Conservation (phyloP, 2,113 vertebrate genomes). For the Tretioscincus oriximinensis region DNA sequence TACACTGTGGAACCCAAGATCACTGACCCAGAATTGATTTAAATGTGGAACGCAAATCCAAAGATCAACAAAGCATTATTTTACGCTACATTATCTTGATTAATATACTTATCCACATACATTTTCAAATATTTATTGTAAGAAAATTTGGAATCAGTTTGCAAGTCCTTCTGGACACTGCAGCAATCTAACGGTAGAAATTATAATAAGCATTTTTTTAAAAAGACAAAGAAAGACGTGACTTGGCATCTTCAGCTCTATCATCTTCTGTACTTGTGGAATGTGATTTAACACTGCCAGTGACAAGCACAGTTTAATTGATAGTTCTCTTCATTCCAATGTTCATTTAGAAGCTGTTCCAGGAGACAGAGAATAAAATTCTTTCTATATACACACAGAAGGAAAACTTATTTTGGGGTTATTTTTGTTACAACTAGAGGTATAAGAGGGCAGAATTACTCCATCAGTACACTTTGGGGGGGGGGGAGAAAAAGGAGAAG, state of each 20-base stretch:
- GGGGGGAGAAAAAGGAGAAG: not conserved
- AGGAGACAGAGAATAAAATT: not conserved
- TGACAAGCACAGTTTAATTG: not conserved
- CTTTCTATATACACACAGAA: not conserved
- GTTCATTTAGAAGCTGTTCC: not conserved
- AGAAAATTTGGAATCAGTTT: not conserved
- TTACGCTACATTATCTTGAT: not conserved
- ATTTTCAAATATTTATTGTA: slow-evolving; percentile 2
- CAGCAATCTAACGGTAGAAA: not conserved
- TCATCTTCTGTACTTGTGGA: not conserved
- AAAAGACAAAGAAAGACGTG: not conserved
- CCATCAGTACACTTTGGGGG: not conserved
- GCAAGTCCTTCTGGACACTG: not conserved
- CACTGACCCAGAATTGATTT: not conserved
- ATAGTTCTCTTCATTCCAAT: not conserved
- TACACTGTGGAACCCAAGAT: not conserved
- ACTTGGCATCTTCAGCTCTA: not conserved
- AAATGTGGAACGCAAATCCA: not conserved
- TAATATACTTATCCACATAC: not conserved
- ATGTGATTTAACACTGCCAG: not conserved
- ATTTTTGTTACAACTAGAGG: no score
- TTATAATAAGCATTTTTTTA: not conserved
- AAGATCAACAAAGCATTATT: not conserved
- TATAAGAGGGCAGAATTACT: not conserved
- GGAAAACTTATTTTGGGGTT: not conserved